phyloP scores from a whole-genome alignment of 2,888 invertebrate genomes.

The Archips xylosteana region DNA sequence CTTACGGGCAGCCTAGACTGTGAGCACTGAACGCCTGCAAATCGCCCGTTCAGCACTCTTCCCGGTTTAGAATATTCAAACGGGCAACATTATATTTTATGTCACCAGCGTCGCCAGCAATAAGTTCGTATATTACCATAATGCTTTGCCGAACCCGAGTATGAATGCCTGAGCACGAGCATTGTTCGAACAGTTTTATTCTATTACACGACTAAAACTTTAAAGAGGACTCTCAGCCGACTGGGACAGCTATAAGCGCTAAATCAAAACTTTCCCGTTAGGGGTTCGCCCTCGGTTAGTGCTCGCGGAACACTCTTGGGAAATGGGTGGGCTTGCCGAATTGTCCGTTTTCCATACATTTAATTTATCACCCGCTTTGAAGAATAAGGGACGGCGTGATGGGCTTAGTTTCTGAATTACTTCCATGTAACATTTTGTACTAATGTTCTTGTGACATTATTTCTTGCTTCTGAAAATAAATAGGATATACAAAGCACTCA shows the following conservation, averaged over 20 bases:
- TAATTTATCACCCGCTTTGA: slow-evolving; percentile 53
- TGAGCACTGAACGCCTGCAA: slow-evolving; percentile 51
- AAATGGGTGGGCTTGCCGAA: slow-evolving; percentile 61
- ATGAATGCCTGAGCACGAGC: slow-evolving; percentile 71
- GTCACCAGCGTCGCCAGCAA: slow-evolving; percentile 63
- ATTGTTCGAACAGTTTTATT: slow-evolving; percentile 82
- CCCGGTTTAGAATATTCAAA: slow-evolving; percentile 72
- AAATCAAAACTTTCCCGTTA: slow-evolving; percentile 83
- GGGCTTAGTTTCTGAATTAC: slow-evolving; percentile 11
- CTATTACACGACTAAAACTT: slow-evolving; percentile 81
- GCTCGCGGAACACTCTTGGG: slow-evolving; percentile 70
- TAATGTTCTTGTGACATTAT: slow-evolving; percentile 5
- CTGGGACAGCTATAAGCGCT: slow-evolving; percentile 81
- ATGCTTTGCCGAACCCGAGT: slow-evolving; percentile 59
- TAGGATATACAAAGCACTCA: no score
- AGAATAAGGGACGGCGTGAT: slow-evolving; percentile 55
- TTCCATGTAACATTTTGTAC: slow-evolving; percentile 21
- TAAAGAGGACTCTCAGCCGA: slow-evolving; percentile 74
- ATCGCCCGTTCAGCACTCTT: slow-evolving; percentile 52
- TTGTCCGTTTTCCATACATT: slow-evolving; percentile 58
- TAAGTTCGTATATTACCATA: slow-evolving; percentile 69
- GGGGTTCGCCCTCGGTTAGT: slow-evolving; percentile 66
- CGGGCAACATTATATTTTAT: slow-evolving; percentile 70
- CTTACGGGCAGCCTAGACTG: slow-evolving; percentile 46
- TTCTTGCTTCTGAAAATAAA: not conserved